Base-by-base conservation (phyloP, 2,797 vertebrate genomes). In the Silurus lanzhouensis region DNA sequence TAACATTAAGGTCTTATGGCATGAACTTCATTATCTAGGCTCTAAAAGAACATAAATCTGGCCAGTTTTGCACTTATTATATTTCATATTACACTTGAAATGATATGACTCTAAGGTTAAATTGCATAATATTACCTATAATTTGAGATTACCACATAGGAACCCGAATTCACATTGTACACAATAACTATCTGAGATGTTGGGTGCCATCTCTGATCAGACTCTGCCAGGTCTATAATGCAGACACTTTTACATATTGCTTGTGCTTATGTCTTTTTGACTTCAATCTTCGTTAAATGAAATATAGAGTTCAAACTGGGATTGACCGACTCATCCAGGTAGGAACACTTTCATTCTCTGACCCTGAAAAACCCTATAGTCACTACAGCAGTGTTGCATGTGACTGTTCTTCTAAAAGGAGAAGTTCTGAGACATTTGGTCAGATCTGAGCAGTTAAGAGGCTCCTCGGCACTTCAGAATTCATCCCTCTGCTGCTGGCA, bases 401-500 rank as follows among this genome's bases (percentile, higher is more conserved):
- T 61, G 22, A 15, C 19, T 63, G 58, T 72, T 15, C 20, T 60
- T 55, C 81, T 60, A 67, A 70, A 57, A 82, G n/a, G 27, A 58
- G 81, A 83, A 25, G 81, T 72, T 83, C 63, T 52, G 38, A 74
- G 58, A 75, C n/a, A 22, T 74, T 44, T 64, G 58, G 15, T 20
- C 64, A 58, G 58, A 52, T 64, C 44, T 4, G 5, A 31, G 75
- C 27, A 78, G 74, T 67, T 55, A n/a, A 77, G 52, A 68, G 70
- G 74, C 61, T 78, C 68, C 61, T 52, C 15, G 52, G 67, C 74
- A 67, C 20, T 10, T 46, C 74, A 44, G 83, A 58, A 78, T 44
- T 58, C 63, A 79, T 84, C 83, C 64, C 6, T 58, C 76, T 68
- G 52, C 17, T 48, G 48, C 55, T 58, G 63, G 74, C 63, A 20